Percentiles rank a stretch among this genome's conserved stretches.
These are phyloP conservation scores for Sinodicranocentrus sp. DNA, from an alignment of 2,888 invertebrate species.

Conservation along the genomic window DNA sequence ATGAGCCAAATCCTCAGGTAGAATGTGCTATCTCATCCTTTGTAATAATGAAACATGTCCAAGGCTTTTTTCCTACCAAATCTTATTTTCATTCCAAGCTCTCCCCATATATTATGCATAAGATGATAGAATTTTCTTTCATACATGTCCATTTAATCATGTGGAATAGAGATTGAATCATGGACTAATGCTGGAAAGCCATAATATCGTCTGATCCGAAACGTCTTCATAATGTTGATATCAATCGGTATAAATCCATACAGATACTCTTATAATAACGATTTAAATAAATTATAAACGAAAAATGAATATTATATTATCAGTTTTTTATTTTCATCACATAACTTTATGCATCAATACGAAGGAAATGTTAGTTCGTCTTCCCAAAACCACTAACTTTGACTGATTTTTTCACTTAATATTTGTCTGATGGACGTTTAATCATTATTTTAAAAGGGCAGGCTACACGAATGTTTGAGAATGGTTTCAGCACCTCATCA, in stretches of 20 bases:
- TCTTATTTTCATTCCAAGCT: slow-evolving; percentile 40
- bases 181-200: no score
- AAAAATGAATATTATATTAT: slow-evolving; percentile 30
- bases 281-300: no score
- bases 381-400: slow-evolving; percentile 50
- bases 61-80: slow-evolving; percentile 36
- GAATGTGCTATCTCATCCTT: slow-evolving; percentile 74
- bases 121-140: slow-evolving; percentile 38
- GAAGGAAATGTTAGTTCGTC: no score
- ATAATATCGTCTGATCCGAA: slow-evolving; percentile 12
- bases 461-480: no score
- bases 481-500: no score
- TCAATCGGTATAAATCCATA: no score
- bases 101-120: slow-evolving; percentile 33
- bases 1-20: slow-evolving; percentile 65
- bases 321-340: slow-evolving; percentile 42
- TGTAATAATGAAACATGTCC: slow-evolving; percentile 72
- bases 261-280: no score
- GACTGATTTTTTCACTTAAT: no score
- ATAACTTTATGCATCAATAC: no score
- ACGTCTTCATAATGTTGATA: slow-evolving; percentile 8
- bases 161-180: no score
- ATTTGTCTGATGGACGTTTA: no score
- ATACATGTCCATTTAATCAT: slow-evolving; percentile 41
- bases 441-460: no score